phyloP scores from a whole-genome alignment of 2,797 vertebrate genomes.

The Acropternis orthonyx region DNA sequence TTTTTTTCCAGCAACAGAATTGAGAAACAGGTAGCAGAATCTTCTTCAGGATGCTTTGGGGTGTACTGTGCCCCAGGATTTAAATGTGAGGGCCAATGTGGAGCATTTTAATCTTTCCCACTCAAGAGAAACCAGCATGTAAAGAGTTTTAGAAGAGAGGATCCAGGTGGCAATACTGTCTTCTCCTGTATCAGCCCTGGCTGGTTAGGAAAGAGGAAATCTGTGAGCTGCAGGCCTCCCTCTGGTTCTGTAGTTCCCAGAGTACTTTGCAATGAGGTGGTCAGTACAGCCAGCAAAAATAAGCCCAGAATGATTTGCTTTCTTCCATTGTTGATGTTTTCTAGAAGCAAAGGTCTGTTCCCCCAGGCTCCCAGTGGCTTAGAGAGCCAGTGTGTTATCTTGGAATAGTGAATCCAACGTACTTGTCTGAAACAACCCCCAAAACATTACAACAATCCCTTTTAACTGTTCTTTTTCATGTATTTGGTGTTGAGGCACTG shows the following conservation, averaged over 20 bases:
- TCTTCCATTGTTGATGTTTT: not conserved
- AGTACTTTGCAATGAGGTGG: not conserved
- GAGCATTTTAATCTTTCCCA: not conserved
- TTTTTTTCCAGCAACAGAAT: not conserved
- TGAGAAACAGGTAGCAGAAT: not conserved
- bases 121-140: not conserved
- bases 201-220: not conserved
- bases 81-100: not conserved
- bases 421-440: not conserved
- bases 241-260: not conserved
- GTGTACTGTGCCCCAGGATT: not conserved
- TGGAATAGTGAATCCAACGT: not conserved
- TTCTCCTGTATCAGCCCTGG: not conserved
- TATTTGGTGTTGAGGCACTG: not conserved
- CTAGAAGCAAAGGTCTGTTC: not conserved
- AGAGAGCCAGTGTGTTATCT: not conserved
- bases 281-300: not conserved
- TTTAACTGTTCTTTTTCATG: not conserved
- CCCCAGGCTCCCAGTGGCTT: not conserved
- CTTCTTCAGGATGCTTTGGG: not conserved
- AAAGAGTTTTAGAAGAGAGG: not conserved
- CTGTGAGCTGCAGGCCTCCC: not conserved
- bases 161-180: not conserved
- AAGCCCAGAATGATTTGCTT: not conserved
- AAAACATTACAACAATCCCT: not conserved